These are phyloP conservation scores for Chromobotia macracanthus DNA, from an alignment of 2,797 vertebrate genomes.

Conservation along the genomic window DNA sequence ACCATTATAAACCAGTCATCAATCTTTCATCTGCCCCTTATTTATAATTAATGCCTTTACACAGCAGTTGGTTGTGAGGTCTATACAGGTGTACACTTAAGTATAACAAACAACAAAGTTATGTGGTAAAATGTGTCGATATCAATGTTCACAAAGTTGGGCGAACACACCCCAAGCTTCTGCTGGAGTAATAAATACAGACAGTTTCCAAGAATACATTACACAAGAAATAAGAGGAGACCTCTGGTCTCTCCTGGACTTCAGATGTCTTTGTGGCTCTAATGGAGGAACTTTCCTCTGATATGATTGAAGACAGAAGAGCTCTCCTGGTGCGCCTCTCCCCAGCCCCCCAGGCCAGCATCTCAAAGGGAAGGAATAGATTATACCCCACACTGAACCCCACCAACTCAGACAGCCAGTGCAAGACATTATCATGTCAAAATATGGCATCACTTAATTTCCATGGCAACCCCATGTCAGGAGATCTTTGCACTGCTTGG, in stretches of 20 bases:
- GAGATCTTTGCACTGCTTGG: constrained; percentile 39
- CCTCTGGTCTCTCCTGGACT: constrained; percentile 59
- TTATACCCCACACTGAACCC: constrained; percentile 60
- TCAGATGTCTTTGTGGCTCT: constrained; percentile 63
- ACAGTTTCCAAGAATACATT: constrained; percentile 61
- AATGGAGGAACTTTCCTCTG: constrained; percentile 64
- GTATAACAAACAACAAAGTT: constrained; percentile 28
- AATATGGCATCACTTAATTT: constrained; percentile 61
- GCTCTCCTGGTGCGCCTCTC: constrained; percentile 52
- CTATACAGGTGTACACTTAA: constrained; percentile 51
- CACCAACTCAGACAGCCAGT: constrained; percentile 59
- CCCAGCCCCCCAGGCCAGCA: constrained; percentile 56
- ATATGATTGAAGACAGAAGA: constrained; percentile 65
- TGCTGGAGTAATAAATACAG: constrained; percentile 58
- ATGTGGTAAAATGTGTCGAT: constrained; percentile 35
- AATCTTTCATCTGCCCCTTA: constrained; percentile 62
- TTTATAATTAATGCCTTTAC: constrained; percentile 64
- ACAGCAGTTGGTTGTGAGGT: constrained; percentile 52
- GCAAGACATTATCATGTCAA: constrained; percentile 59
- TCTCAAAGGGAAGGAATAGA: constrained; percentile 65
- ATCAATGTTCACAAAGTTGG: constrained; percentile 14
- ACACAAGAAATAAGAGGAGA: constrained; percentile 62
- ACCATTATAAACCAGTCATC: constrained; percentile 58
- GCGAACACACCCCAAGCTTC: constrained; percentile 34
- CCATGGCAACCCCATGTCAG: constrained; percentile 51